phyloP scores from a whole-genome alignment of 2,888 invertebrate genomes.

The Amblyteles armatorius region DNA sequence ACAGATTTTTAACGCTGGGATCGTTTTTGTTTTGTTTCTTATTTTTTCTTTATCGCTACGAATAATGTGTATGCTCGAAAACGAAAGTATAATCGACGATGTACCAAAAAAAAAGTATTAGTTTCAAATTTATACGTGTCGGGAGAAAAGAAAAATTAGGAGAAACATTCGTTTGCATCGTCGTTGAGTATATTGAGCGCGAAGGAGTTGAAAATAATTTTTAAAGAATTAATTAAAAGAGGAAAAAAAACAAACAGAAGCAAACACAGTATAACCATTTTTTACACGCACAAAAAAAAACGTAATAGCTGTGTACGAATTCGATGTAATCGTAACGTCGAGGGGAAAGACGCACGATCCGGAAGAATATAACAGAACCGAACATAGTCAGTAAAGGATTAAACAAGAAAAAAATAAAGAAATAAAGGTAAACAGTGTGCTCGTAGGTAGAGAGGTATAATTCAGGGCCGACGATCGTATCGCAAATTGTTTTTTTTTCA shows the following conservation, averaged over 20 bases:
- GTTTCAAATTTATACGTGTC: conserved; percentile 54
- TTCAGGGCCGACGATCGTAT: conserved; percentile 65
- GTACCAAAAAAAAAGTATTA: conserved; percentile 67
- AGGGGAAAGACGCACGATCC: conserved; percentile 12
- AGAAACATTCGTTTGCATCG: conserved; percentile 30
- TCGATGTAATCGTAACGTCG: conserved; percentile 61
- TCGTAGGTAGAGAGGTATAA: conserved; percentile 65
- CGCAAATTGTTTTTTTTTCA: conserved; percentile 42
- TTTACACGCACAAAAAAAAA: conserved; percentile 66
- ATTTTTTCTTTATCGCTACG: conserved; percentile 38
- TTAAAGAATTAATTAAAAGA: background rate
- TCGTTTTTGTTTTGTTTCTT: conserved; percentile 42
- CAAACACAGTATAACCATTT: conserved; percentile 39
- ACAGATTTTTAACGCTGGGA: conserved; percentile 35
- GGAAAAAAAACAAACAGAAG: conserved; percentile 5
- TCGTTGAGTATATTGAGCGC: conserved; percentile 25
- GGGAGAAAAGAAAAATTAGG: conserved; percentile 37
- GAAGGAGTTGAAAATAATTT: conserved; percentile 19
- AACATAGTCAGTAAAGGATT: conserved; percentile 29
- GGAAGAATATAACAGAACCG: conserved; percentile 2
- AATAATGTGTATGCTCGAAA: conserved; percentile 21
- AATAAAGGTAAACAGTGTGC: conserved; percentile 62
- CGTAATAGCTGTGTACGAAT: conserved; percentile 62
- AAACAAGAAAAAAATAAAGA: conserved; percentile 10
- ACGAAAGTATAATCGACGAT: conserved; percentile 65